phyloP scores from a whole-genome alignment of 2,888 invertebrate species.

The Drosophila flavopinicola region DNA sequence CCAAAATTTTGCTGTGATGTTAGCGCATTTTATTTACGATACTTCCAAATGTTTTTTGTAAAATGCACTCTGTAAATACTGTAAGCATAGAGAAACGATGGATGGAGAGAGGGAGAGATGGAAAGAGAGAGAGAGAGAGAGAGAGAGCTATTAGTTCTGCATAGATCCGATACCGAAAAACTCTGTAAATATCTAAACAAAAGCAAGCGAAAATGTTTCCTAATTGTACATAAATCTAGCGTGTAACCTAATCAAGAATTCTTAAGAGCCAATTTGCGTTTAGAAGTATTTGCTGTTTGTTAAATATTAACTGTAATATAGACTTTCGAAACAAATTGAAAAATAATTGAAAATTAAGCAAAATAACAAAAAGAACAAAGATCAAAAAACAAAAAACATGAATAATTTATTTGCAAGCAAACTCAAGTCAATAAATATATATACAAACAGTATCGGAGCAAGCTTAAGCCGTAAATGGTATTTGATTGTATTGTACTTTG shows the following conservation, averaged over 20 bases:
- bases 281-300: conserved; percentile 46
- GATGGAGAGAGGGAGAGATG: background rate
- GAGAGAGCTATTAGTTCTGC: conserved; percentile 19
- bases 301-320: conserved; percentile 35
- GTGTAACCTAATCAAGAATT: conserved; percentile 46
- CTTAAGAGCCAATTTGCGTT: conserved; percentile 59
- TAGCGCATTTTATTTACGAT: conserved; percentile 83
- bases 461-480: conserved; percentile 49
- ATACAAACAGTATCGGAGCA: conserved; percentile 32
- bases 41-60: conserved; percentile 71
- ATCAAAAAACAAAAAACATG: conserved; percentile 9
- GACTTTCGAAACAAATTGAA: conserved; percentile 14
- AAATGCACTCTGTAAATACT: conserved; percentile 80
- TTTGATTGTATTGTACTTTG: conserved; percentile 68
- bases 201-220: conserved; percentile 72
- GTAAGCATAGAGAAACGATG: conserved; percentile 56
- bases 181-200: conserved; percentile 55
- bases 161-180: conserved; percentile 24
- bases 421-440: conserved; percentile 66
- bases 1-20: conserved; percentile 84
- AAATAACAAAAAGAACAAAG: conserved; percentile 3
- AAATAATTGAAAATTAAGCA: conserved; percentile 4
- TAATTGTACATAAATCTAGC: conserved; percentile 74
- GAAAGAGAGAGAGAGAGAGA: conserved; percentile 14
- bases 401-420: conserved; percentile 69